Evolutionary conservation across 2,113 vertebrate genomes (phyloP).

Genomic region (Diglossa brunneiventris): DNA sequence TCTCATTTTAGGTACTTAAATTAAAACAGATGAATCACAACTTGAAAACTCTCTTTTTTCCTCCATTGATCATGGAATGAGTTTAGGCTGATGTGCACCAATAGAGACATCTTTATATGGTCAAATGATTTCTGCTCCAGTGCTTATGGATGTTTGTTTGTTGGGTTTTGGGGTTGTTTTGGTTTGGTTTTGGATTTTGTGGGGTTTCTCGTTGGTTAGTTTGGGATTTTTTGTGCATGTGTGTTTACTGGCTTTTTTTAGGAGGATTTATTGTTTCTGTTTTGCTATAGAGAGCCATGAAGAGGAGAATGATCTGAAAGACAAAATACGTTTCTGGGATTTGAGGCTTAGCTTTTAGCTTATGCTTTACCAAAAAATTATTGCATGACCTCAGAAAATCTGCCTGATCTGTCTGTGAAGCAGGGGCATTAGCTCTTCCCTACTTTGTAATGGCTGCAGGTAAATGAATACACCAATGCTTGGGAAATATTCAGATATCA

Average conservation of each 20-base stretch:
- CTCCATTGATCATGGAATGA: neutral
- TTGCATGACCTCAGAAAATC: neutral
- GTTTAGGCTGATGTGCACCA: neutral
- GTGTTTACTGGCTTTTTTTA: neutral
- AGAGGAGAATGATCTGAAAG: neutral
- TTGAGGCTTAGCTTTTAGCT: neutral
- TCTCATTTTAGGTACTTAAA: neutral
- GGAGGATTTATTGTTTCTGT: neutral
- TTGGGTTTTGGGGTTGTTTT: accelerated
- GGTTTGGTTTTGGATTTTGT: neutral
- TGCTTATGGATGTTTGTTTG: neutral
- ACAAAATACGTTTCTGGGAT: neutral
- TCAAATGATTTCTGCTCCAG: neutral
- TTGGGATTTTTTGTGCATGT: accelerated
- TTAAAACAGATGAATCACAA: neutral
- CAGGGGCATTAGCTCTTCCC: neutral
- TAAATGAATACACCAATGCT: neutral
- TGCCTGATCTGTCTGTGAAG: neutral
- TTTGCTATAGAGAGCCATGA: neutral
- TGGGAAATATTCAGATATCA: neutral
- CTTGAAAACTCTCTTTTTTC: neutral
- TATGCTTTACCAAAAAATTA: neutral
- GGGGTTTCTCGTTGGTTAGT: accelerated
- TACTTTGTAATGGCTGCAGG: neutral
- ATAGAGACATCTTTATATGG: neutral